A percentile compares a stretch with the other conserved stretches of the same genome.
Evolutionary conservation across 2,888 invertebrate species (phyloP).

Genomic region (Drosophila tanythrix): DNA sequence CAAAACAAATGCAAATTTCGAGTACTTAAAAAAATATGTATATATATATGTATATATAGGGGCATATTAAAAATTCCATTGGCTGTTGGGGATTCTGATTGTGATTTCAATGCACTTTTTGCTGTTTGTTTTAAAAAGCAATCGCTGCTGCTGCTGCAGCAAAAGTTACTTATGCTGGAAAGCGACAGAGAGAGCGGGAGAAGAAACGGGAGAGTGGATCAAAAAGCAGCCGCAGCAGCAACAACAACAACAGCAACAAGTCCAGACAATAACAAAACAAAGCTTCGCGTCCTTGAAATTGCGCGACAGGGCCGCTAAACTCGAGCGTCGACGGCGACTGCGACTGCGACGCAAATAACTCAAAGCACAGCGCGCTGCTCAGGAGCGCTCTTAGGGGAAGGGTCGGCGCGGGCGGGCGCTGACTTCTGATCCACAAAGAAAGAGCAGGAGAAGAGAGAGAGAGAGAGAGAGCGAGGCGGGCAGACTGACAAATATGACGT

Average conservation of each 20-base stretch:
- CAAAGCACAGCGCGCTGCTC: conserved; percentile 32
- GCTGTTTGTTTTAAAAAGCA: conserved; percentile 36
- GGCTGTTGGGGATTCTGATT: conserved; percentile 61
- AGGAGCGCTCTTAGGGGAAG: conserved; percentile 22
- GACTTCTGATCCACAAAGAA: conserved; percentile 27
- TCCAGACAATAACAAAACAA: conserved; percentile 80
- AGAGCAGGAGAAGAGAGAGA: conserved; percentile 13
- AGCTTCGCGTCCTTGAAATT: conserved; percentile 71
- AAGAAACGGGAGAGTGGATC: conserved; percentile 16
- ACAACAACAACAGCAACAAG: conserved; percentile 38
- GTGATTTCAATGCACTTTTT: conserved; percentile 75
- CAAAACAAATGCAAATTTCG: conserved; percentile 59
- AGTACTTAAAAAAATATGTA: conserved; percentile 38
- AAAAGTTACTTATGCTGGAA: conserved; percentile 20
- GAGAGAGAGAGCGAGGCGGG: conserved; percentile 16
- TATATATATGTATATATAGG: background rate
- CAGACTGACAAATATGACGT: conserved; percentile 19
- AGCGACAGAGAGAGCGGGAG: background rate
- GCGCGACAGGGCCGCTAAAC: conserved; percentile 74
- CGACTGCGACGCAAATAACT: conserved; percentile 77
- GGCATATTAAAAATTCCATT: conserved; percentile 59
- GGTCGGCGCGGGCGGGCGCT: background rate
- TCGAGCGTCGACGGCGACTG: conserved; percentile 51
- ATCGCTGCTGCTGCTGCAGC: conserved; percentile 20
- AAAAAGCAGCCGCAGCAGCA: conserved; percentile 37